Evolutionary conservation across 2,888 invertebrate species (phyloP), one percentile per base, ranked within the genome.

Genomic region (Cheilosia urbana): DNA sequence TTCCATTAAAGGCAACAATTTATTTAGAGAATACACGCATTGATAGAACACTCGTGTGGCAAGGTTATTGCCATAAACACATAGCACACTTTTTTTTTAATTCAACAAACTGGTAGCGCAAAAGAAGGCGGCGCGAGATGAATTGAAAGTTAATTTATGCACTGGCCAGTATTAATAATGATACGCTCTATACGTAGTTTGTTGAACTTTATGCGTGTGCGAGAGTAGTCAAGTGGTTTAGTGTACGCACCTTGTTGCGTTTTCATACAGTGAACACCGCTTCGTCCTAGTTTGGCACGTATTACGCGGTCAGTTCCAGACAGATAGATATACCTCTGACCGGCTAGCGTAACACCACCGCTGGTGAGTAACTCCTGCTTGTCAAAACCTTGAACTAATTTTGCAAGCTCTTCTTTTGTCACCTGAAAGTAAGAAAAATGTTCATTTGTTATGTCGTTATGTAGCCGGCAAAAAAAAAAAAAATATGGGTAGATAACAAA

Each of bases 201-300:
- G 19, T 75, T 87, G 87, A 87, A 80, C 83, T 73, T 83, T 57
- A 47, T 62, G 63, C 45, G 62, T 63, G 53, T 47, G 21, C 11
- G 51, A 15, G 34, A n/a, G 15, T 15, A 21, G 19, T 34, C 7
- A 7, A 21, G 11, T n/a, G 24, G 5, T 21, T 7, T 11, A 19
- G 17, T 21, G 11, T 76, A 89, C 93, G 93, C 93, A 96, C 96
- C 96, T 95, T 98, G 97, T 94, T 95, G 95, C 93, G 98, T 98
- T 94, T 97, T 98, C 97, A 98, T 97, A 96, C 97, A 97, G 93
- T 98, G 98, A 89, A 97, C 96, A 91, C 98, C 98, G 93, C 96
- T 96, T 94, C 97, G 97, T 93, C 97, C 97, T 91, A 97, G 95
- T 94, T 97, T 98, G 93, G 97, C 97, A 94, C 97, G 96, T 93